Conservation (phyloP, 2,113 vertebrate genomes). For the Callospermophilus lateralis region DNA sequence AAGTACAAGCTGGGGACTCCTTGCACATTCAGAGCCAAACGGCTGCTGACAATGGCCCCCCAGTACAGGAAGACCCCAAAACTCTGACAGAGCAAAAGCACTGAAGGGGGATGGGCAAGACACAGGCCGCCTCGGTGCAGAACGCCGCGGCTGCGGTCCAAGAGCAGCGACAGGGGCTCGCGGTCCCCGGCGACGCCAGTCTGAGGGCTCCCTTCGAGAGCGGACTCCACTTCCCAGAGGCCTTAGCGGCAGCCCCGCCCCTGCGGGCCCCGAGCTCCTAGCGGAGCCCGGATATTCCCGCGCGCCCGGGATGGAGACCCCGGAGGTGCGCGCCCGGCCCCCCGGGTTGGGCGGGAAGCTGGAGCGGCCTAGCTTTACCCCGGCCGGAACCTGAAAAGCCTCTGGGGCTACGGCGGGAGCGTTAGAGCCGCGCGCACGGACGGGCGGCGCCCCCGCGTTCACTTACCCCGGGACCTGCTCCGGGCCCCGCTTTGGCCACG, state of each 20-base stretch:
- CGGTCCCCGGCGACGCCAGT: fast-evolving
- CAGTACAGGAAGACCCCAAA: background rate
- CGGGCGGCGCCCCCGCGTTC: too few species aligned
- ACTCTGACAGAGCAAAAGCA: background rate
- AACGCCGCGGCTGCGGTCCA: background rate
- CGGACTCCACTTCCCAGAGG: background rate
- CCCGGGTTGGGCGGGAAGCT: fast-evolving
- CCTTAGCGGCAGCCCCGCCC: background rate
- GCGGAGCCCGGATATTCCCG: fast-evolving
- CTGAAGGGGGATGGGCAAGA: background rate
- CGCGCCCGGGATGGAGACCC: fast-evolving
- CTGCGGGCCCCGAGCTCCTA: fast-evolving
- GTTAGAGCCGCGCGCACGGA: too few species aligned
- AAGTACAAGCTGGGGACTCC: background rate
- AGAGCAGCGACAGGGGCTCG: fast-evolving
- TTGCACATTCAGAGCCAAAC: background rate
- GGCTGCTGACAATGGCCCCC: too few species aligned
- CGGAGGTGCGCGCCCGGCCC: fast-evolving
- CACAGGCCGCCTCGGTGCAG: background rate
- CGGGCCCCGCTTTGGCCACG: too few species aligned
- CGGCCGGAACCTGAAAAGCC: background rate
- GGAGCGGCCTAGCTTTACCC: too few species aligned
- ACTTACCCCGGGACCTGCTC: background rate
- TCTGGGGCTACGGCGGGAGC: background rate
- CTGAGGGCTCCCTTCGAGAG: background rate